Base-by-base conservation (phyloP, 92 coral and sea anemone genomes). In the Parazoanthus atlanticus region DNA sequence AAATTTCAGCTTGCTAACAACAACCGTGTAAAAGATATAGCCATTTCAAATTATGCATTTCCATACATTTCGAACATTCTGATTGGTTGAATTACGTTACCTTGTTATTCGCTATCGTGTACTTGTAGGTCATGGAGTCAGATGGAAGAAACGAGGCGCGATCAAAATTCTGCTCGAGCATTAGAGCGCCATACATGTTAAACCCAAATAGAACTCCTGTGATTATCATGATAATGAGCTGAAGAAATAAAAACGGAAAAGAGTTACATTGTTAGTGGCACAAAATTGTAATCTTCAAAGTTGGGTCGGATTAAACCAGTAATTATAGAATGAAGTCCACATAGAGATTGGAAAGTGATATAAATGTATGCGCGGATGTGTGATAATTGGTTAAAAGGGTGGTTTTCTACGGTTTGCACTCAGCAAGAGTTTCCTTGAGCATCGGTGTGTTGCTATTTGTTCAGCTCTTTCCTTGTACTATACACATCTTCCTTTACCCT, bases 121-220 rank as follows among this genome's bases (percentile, higher is more conserved):
- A 97, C 67, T 92, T 92, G 88, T 96, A 91, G 9, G 92, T 91
- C 95, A 97, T 91, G 13, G 99, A 89, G 0, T 93, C 97, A 1
- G 91, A 73, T 0, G 98, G 99, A 23, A 97, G 93, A 81, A 95
- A 97, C 99, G 97, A 95, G 30, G 92, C 83, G 25, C 61, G 96
- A 47, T 97, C 98, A 83, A 95, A 95, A 49, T 94, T 86, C 90
- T 94, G 95, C 65, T 90, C 80, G 66, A 97, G 79, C 96, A 91
- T 92, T 43, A 96, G 86, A 13, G 98, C 95, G 23, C 99, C 99
- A 72, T 97, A 97, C 69, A 97, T 91, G 79, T 93, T 97, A 75
- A 94, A 88, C 40, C 99, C 99, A 90, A 97, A 88, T 40, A 97
- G 88, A 9, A 65, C 88, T 12, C 88, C 96, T 1, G 98, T 94